Evolutionary conservation across 2,113 vertebrate genomes (phyloP), one percentile per base, ranked within the genome.

Genomic region (Halcyon senegalensis): DNA sequence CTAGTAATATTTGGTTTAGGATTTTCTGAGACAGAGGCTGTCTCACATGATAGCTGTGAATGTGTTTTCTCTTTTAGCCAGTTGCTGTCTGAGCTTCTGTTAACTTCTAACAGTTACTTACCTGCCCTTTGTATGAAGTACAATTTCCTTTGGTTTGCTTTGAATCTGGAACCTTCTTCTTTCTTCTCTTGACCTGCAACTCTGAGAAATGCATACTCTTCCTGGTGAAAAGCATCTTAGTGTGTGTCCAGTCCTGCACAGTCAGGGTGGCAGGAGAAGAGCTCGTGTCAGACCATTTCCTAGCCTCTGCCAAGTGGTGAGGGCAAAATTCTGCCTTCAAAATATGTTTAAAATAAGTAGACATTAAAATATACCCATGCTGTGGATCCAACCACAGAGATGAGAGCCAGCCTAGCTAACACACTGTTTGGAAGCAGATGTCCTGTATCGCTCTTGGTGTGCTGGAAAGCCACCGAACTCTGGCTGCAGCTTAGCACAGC

Each of bases 341-440:
- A 89, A 86, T 68, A 53, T 10, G 20, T 85, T 94, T 94, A 83
- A 96, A 96, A 84, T 89, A 92, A 94, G 41, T 58, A 91, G 81
- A 75, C 53, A 39, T 92, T 76, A 91, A 94, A 96, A 94, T 89
- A 72, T 63, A 68, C 23, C 37, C 64, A 55, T 74, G 81, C 90
- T 91, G 95, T 89, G 89, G 53, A 67, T 91, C 84, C 83, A 67
- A 94, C 95, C 89, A 43, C 92, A 89, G 77, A 66, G 53, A 93
- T 30, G 89, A 89, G 90, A 94, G 83, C 77, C 94, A 96, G 77
- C 17, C 39, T 63, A 55, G 86, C 59, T 68, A 87, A 70, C 64
- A 63, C 27, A 10, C 46, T 81, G 18, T 72, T 69, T 87, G 86
- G 63, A 48, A 95, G 43, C 96, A 96, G 87, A 95, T 95, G 91